Percentiles rank a stretch among this genome's conserved stretches.
Evolutionary conservation across 2,113 vertebrate genomes (phyloP).

Genomic region (Thamnophis sirtalis): DNA sequence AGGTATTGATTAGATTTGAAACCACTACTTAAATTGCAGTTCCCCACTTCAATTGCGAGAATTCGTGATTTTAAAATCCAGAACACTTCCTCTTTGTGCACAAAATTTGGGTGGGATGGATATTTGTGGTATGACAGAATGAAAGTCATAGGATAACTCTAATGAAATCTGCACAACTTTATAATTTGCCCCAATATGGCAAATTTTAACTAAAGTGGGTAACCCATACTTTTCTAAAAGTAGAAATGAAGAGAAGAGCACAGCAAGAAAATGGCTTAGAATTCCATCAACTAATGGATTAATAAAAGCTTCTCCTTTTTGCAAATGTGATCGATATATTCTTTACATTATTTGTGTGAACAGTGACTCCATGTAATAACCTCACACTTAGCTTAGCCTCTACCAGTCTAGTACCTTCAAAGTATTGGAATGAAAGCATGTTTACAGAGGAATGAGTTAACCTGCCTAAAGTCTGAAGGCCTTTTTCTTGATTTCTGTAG

Average conservation of each 20-base stretch:
- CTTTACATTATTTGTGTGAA: background rate
- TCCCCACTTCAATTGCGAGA: background rate
- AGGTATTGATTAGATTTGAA: background rate
- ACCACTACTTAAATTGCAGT: background rate
- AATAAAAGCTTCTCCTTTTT: background rate
- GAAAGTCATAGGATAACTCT: background rate
- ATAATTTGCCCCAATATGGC: background rate
- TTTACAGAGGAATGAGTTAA: background rate
- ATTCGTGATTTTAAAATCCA: background rate
- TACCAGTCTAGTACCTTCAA: background rate
- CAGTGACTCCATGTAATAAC: background rate
- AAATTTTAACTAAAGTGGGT: background rate
- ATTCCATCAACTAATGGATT: background rate
- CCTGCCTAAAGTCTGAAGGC: background rate
- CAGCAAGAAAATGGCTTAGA: background rate
- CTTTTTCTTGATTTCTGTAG: slow-evolving; percentile 56
- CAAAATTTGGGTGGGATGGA: no score
- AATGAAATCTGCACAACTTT: background rate
- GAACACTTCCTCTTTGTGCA: background rate
- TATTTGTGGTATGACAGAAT: no score
- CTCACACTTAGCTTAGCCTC: background rate
- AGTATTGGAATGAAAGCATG: background rate
- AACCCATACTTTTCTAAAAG: background rate
- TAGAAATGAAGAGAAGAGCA: background rate
- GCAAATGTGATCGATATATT: background rate